A percentile compares a stretch with the other conserved stretches of the same genome.
Conservation (phyloP, 2,797 vertebrate genomes). For the Leptatherina wallacei region DNA sequence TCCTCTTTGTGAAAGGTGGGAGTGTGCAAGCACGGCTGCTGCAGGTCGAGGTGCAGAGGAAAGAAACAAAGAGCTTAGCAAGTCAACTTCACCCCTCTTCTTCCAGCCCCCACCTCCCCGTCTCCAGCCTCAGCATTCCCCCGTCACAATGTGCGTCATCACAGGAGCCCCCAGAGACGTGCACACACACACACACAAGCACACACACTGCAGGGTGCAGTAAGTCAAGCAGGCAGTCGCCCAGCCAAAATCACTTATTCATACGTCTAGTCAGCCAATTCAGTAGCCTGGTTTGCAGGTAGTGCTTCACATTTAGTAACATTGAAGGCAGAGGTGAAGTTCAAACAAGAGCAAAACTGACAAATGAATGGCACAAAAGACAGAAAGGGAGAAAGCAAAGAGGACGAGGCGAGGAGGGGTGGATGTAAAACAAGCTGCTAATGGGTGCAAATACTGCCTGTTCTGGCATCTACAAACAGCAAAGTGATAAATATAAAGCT, state of each 20-base stretch:
- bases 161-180: slow-evolving; percentile 79
- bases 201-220: slow-evolving; percentile 48
- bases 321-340: slow-evolving; percentile 26
- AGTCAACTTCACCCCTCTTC: slow-evolving; percentile 57
- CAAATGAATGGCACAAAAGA: slow-evolving; percentile 6
- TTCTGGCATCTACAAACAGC: slow-evolving; percentile 14
- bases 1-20: slow-evolving; percentile 41
- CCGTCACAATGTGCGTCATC: slow-evolving; percentile 83
- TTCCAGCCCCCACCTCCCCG: slow-evolving; percentile 32
- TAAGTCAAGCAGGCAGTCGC: slow-evolving; percentile 60
- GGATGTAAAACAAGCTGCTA: slow-evolving; percentile 27
- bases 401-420: not conserved
- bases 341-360: slow-evolving; percentile 19
- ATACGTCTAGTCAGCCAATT: slow-evolving; percentile 73
- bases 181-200: slow-evolving; percentile 33
- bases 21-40: slow-evolving; percentile 39
- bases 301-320: slow-evolving; percentile 39
- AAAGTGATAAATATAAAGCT: not conserved
- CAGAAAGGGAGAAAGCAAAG: not conserved
- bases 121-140: slow-evolving; percentile 72
- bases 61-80: slow-evolving; percentile 73
- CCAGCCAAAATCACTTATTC: slow-evolving; percentile 68
- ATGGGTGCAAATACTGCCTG: slow-evolving; percentile 32
- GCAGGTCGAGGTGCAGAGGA: slow-evolving; percentile 55
- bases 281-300: slow-evolving; percentile 59